Base-by-base conservation (phyloP, 2,113 vertebrate species). In the Rana temporaria region DNA sequence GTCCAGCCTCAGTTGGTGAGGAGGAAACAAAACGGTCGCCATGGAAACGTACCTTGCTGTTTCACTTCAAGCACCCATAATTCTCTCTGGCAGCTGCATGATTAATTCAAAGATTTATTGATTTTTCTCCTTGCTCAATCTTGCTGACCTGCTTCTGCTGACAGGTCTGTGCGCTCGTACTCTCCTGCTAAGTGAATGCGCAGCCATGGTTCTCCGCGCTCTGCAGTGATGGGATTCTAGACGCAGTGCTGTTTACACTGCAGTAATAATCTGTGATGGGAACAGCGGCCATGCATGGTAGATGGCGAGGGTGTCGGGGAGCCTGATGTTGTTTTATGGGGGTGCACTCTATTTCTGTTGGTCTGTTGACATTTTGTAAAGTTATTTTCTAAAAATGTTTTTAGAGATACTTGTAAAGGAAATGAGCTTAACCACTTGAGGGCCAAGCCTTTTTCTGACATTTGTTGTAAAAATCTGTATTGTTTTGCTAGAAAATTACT, bases 101-200 rank as follows among this genome's bases (percentile, higher is more conserved):
- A 96, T 95, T 95, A 95, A 97, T 96, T 95, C 94, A 96, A 90
- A 94, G 93, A 93, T 89, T 87, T 94, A 96, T 97, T 94, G 96
- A 95, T 97, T 96, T 89, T 84, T 52, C 84, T 52, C 52, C 85
- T 90, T 87, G 83, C 85, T 87, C 78, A 84, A 69, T 89, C 87
- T 88, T 81, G 79, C 86, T 91, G 91, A 90, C 92, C 91, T 92
- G 90, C 88, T 92, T 93, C 90, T 89, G 91, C 91, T 92, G 90
- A 90, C 89, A 89, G 89, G 88, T 85, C 68, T 87, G 76, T 86
- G 85, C 84, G 81, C 85, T 81, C 89, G 56, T 67, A 73, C 56
- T 16, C 2, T 70, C 86, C 83, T 30, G 72, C 80, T 85, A 88
- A 71, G 2, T 75, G 79, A 85, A 88, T 85, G 56, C 5, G 16